A percentile compares a stretch with the other conserved stretches of the same genome.
These are phyloP conservation scores for Amphipyra berbera DNA, from an alignment of 2,888 invertebrate genomes.

Conservation along the genomic window DNA sequence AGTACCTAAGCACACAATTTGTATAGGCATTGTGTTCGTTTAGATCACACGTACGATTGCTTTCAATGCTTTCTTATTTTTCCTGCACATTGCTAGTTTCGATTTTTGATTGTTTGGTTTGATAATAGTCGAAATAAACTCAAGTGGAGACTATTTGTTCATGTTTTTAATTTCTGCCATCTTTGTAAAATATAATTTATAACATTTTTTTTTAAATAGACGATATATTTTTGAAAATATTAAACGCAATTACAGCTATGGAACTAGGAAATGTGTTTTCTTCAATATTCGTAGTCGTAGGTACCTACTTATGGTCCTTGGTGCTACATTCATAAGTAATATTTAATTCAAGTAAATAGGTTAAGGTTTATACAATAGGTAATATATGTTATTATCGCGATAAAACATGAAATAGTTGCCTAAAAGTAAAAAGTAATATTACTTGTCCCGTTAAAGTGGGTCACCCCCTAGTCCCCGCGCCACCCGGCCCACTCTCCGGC, in stretches of 20 bases:
- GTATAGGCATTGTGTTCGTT: slow-evolving; percentile 75
- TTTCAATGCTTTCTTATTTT: slow-evolving; percentile 72
- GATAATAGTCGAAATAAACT: slow-evolving; percentile 47
- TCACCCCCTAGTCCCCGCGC: slow-evolving; percentile 81
- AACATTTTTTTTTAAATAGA: slow-evolving; percentile 3
- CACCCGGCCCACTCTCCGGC: slow-evolving; percentile 63
- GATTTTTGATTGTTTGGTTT: slow-evolving; percentile 56
- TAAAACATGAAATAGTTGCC: slow-evolving; percentile 90
- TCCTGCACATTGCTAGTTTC: slow-evolving; percentile 59
- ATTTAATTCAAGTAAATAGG: slow-evolving; percentile 64
- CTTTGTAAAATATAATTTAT: neutral
- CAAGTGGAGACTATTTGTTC: slow-evolving; percentile 8
- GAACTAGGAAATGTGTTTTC: slow-evolving; percentile 21
- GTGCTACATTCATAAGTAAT: slow-evolving; percentile 27
- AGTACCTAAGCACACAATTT: slow-evolving; percentile 68
- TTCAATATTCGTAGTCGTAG: slow-evolving; percentile 6
- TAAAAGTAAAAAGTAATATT: slow-evolving; percentile 90
- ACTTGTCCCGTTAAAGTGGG: slow-evolving; percentile 90
- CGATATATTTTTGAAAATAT: neutral
- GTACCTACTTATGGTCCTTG: slow-evolving; percentile 2
- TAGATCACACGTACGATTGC: slow-evolving; percentile 80
- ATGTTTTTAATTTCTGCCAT: slow-evolving; percentile 7
- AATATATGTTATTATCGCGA: slow-evolving; percentile 85
- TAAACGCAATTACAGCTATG: neutral
- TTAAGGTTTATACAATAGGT: slow-evolving; percentile 70